Percentiles rank a stretch among this genome's conserved stretches.
Conservation (phyloP, 2,888 invertebrate species). For the Rhamnusium bicolor region DNA sequence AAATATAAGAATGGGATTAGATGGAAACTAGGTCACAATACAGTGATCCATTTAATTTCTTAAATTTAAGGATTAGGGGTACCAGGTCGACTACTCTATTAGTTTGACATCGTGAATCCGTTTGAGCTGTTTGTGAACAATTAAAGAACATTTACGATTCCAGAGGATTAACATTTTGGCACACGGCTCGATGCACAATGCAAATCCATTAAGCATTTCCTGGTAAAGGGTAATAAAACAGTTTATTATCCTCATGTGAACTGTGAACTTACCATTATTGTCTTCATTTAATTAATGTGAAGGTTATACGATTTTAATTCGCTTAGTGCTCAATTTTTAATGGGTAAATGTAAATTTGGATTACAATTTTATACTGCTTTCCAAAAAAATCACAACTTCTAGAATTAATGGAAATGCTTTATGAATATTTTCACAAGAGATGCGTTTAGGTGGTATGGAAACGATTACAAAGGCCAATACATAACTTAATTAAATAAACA, state of each 20-base stretch:
- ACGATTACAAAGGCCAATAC: too few species aligned
- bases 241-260: constrained; percentile 6
- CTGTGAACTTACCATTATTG: constrained; percentile 10
- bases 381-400: too few species aligned
- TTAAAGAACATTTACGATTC: constrained; percentile 21
- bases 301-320: not conserved
- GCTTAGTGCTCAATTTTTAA: constrained; percentile 3
- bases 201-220: constrained; percentile 22
- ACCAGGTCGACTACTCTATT: constrained; percentile 3
- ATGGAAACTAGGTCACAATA: not conserved
- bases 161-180: constrained; percentile 10
- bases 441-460: too few species aligned
- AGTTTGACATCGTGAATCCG: constrained; percentile 15
- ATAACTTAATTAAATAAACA: too few species aligned
- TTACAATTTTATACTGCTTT: not conserved
- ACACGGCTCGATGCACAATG: constrained; percentile 17
- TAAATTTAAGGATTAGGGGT: constrained; percentile 18
- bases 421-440: too few species aligned
- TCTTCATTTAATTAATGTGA: constrained; percentile 14
- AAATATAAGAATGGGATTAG: not conserved
- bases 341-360: not conserved
- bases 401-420: too few species aligned
- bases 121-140: constrained; percentile 21
- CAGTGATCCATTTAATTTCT: constrained; percentile 16
- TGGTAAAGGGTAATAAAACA: constrained; percentile 21